These are phyloP conservation scores for Manis pentadactyla DNA, from an alignment of 2,797 vertebrate genomes.

Conservation along the genomic window DNA sequence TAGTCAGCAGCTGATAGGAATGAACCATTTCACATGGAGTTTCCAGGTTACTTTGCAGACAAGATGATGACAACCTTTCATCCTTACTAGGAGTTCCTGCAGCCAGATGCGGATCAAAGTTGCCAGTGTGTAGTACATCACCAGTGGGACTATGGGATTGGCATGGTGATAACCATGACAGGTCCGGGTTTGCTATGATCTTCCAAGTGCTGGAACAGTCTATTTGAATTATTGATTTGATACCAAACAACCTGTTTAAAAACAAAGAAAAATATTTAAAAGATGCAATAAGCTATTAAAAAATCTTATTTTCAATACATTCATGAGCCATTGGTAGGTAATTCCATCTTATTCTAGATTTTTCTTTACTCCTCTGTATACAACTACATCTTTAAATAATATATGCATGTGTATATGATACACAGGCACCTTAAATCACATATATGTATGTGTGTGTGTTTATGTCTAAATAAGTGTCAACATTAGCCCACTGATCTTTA, in stretches of 20 bases:
- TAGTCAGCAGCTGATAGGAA: constrained; percentile 73
- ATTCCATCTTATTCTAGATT: too few relatives aligned
- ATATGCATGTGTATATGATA: neutral
- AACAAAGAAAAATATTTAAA: constrained; percentile 52
- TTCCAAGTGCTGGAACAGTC: constrained; percentile 96
- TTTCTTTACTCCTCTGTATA: neutral
- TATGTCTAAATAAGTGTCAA: neutral
- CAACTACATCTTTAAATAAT: neutral
- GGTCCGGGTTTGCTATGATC: constrained; percentile 89
- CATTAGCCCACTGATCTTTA: neutral
- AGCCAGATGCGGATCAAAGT: constrained; percentile 98
- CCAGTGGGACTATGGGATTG: constrained; percentile 94
- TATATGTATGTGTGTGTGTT: neutral
- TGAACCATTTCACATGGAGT: neutral
- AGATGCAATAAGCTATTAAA: neutral
- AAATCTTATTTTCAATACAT: neutral
- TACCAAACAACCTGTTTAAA: constrained; percentile 93
- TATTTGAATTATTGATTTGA: constrained; percentile 93
- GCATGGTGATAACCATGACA: constrained; percentile 95
- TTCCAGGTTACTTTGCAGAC: neutral
- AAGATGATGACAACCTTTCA: constrained; percentile 58
- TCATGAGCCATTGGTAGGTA: neutral
- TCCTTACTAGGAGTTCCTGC: constrained; percentile 93
- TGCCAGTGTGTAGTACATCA: constrained; percentile 98
- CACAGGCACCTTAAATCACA: neutral